Conservation (phyloP, 2,113 vertebrate species). For the Anguilla japonica region DNA sequence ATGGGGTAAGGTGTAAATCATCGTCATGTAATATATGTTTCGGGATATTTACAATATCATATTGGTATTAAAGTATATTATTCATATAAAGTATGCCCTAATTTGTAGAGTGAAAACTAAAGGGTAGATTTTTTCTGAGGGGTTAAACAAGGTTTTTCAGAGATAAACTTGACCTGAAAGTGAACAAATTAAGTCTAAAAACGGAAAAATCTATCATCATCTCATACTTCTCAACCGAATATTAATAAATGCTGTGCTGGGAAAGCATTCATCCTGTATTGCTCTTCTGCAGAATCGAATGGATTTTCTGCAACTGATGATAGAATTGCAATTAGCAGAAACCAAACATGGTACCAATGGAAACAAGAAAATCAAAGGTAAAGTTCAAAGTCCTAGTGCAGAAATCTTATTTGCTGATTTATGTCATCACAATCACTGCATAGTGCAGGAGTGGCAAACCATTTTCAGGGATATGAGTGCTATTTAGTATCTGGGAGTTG, state of each 20-base stretch:
- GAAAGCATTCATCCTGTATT: conserved; percentile 6
- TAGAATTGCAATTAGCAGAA: conserved; percentile 63
- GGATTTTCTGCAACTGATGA: conserved; percentile 80
- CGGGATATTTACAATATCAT: background rate
- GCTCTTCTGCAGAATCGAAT: conserved; percentile 59
- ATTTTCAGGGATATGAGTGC: too few relatives aligned
- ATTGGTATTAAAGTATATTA: background rate
- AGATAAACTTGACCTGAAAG: too few relatives aligned
- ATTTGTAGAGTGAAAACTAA: background rate
- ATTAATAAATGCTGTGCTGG: background rate
- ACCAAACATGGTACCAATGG: conserved; percentile 33
- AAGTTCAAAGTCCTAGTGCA: background rate
- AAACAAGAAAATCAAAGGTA: conserved; percentile 53
- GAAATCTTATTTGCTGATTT: too few relatives aligned
- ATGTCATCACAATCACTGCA: too few relatives aligned
- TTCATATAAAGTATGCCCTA: background rate
- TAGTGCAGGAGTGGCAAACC: too few relatives aligned
- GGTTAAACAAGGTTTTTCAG: background rate
- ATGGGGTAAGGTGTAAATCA: background rate
- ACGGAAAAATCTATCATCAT: background rate
- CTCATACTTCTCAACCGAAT: background rate
- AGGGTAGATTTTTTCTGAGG: background rate
- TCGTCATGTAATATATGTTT: background rate
- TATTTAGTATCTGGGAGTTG: too few relatives aligned
- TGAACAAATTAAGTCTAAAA: too few relatives aligned